phyloP scores from a whole-genome alignment of 2,113 vertebrate genomes.

The Lathamus discolor region DNA sequence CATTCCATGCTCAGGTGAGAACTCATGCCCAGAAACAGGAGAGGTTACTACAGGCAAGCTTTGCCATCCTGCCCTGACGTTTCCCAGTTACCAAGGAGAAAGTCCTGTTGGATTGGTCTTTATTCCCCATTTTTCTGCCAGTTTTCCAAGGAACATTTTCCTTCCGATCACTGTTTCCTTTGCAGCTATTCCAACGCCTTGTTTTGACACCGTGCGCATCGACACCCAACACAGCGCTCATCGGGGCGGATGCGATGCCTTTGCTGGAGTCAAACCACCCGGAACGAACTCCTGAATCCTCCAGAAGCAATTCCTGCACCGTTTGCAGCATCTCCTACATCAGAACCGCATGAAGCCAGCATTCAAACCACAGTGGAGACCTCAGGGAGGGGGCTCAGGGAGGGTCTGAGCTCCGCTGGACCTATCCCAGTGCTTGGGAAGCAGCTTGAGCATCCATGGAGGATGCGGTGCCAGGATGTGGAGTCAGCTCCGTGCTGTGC shows the following conservation, averaged over 20 bases:
- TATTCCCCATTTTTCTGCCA: not conserved
- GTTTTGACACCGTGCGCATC: not conserved
- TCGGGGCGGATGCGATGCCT: not conserved
- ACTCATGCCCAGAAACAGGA: not conserved
- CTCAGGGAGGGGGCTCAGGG: fast-evolving
- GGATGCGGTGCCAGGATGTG: not conserved
- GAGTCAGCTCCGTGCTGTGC: not conserved
- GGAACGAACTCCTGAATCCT: not conserved
- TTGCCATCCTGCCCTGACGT: not conserved
- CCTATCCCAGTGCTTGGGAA: not conserved
- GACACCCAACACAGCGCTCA: not conserved
- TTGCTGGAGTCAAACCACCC: not conserved
- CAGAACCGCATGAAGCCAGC: not conserved
- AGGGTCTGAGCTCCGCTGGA: fast-evolving
- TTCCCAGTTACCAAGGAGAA: conserved; percentile 12
- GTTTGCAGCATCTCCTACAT: not conserved
- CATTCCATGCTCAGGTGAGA: not conserved
- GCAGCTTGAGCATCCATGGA: not conserved
- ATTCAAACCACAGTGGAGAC: fast-evolving
- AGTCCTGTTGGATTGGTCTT: not conserved
- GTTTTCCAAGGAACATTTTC: not conserved
- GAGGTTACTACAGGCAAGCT: not conserved
- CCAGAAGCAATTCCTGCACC: not conserved
- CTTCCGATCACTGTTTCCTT: not conserved
- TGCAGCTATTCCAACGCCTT: not conserved